These are phyloP conservation scores for Sebastes goodei DNA, from an alignment of 2,797 vertebrate genomes.

Conservation along the genomic window DNA sequence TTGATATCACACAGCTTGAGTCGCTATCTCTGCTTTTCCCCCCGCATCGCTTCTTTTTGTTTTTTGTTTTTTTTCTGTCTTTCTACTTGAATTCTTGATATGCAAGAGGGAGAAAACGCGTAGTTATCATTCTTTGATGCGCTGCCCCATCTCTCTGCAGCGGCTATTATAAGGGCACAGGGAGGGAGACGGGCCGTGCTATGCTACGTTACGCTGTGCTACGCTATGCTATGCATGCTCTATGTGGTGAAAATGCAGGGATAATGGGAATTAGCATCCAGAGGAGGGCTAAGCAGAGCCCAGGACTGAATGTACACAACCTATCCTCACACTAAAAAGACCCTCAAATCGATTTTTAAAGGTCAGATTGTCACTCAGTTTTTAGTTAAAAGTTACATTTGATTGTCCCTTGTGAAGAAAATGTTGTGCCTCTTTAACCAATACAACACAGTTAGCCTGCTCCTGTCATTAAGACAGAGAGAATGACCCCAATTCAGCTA, in stretches of 20 bases:
- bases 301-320: slow-evolving; percentile 71
- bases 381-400: slow-evolving; percentile 33
- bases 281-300: slow-evolving; percentile 33
- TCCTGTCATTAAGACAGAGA: slow-evolving; percentile 22
- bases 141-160: slow-evolving; percentile 25
- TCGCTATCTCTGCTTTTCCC: slow-evolving; percentile 8
- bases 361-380: slow-evolving; percentile 22
- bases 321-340: slow-evolving; percentile 30
- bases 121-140: slow-evolving; percentile 43
- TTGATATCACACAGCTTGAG: slow-evolving; percentile 51
- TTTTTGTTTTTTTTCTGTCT: slow-evolving; percentile 47
- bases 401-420: slow-evolving; percentile 34
- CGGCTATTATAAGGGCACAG: slow-evolving; percentile 15
- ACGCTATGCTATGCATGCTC: slow-evolving; percentile 65
- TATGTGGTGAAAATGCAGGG: slow-evolving; percentile 46
- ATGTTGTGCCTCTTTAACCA: slow-evolving; percentile 69
- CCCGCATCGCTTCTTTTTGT: slow-evolving; percentile 27
- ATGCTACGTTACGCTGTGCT: slow-evolving; percentile 7
- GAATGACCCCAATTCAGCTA: slow-evolving; percentile 1
- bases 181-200: slow-evolving; percentile 19
- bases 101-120: slow-evolving; percentile 74
- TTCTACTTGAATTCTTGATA: slow-evolving; percentile 85
- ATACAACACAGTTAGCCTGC: slow-evolving; percentile 31
- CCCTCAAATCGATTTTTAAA: slow-evolving; percentile 27
- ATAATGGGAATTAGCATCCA: slow-evolving; percentile 30